These are phyloP conservation scores for Cassiopea xamachana DNA, from an alignment of 30 jellyfish, hydroid and myxozoan genomes.

Conservation along the genomic window DNA sequence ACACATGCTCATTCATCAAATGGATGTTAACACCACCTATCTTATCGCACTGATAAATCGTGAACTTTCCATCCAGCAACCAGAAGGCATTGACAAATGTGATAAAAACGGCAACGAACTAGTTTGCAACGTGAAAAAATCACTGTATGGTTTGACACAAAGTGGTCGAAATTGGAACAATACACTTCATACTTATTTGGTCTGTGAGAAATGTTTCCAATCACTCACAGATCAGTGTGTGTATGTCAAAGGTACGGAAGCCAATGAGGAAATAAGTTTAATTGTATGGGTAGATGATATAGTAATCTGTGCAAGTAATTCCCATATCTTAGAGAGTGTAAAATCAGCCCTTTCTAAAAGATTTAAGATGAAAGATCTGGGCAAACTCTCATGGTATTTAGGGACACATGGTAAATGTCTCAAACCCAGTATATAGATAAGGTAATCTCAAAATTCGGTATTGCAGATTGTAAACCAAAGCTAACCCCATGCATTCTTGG, in stretches of 20 bases:
- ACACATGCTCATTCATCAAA: slow-evolving; percentile 20
- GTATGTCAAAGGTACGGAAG: not conserved
- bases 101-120: not conserved
- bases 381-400: slow-evolving; percentile 14
- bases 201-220: not conserved
- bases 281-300: slow-evolving; percentile 76
- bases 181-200: not conserved
- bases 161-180: slow-evolving; percentile 64
- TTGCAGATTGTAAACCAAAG: slow-evolving; percentile 70
- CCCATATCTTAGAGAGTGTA: not conserved
- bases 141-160: slow-evolving; percentile 54
- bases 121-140: slow-evolving; percentile 31
- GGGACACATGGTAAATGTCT: slow-evolving; percentile 11
- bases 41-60: slow-evolving; percentile 58
- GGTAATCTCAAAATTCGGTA: slow-evolving; percentile 29
- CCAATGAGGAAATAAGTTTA: slow-evolving; percentile 1
- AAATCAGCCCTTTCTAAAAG: not conserved
- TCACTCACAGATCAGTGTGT: not conserved
- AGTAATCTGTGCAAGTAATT: slow-evolving; percentile 33
- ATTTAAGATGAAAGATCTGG: slow-evolving; percentile 69
- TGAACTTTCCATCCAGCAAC: slow-evolving; percentile 40
- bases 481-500: slow-evolving; percentile 48
- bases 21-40: slow-evolving; percentile 62
- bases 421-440: slow-evolving; percentile 28
- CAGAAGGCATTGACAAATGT: slow-evolving; percentile 36